Evolutionary conservation across 2,113 vertebrate species (phyloP), one percentile per base, ranked within the genome.

Genomic region (Apaloderma vittatum): DNA sequence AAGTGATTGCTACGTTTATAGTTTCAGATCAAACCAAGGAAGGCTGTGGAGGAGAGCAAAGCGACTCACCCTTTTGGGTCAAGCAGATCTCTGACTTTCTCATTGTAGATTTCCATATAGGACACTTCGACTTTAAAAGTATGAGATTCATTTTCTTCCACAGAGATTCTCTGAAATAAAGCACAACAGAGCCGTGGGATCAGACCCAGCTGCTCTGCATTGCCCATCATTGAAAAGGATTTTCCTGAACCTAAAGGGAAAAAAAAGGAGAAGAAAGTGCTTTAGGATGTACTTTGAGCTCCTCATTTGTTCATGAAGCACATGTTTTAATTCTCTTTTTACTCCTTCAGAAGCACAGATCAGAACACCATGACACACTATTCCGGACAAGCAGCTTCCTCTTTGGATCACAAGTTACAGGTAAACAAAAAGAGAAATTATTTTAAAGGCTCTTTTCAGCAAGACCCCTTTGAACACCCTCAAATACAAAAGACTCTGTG

Each of bases 211-310:
- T 99, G 99, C 86, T 99, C 99, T 57, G 98, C 98, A 68, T 98
- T 99, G 85, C 99, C 99, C 99, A 99, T 99, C 99, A 99, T 99
- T 83, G 99, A 99, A 98, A 99, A 99, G 76, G 99, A 99, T 96
- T 99, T 99, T 96, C 99, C 99, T 45, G 99, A 99, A 96, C 99
- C 99, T 99, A 96, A 72, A 93, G 86, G 88, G 10, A 88, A 94
- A 93, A 90, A 94, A 93, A 88, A 72, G 19, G n/a, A 79, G 40
- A 95, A 71, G 67, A 88, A 78, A 84, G 77, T 11, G 4, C 27
- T 93, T 92, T 91, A 86, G 65, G 30, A 70, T 6, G 15, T 15
- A 30, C n/a, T 76, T 92, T 22, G 66, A 88, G 52, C 65, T 90
- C 61, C 15, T 90, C 10, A 8, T 54, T 54, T 46, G 9, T 59